phyloP scores from a whole-genome alignment of 2,888 invertebrate species.

The Lasioglossum morio region DNA sequence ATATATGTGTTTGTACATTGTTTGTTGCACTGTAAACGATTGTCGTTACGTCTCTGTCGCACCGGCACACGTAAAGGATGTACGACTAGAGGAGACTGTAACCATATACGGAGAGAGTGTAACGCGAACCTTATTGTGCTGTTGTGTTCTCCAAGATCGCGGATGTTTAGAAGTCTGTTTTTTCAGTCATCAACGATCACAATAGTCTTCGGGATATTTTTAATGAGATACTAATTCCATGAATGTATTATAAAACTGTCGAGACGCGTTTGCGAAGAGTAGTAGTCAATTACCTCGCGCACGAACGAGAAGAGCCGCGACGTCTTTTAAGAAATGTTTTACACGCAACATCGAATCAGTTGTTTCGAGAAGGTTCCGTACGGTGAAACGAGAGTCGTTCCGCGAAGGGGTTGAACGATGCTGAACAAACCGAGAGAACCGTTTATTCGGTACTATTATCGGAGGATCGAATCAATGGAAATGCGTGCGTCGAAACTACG shows the following conservation, averaged over 20 bases:
- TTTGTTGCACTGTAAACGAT: background rate
- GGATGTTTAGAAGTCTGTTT: background rate
- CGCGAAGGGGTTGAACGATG: background rate
- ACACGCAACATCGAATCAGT: too few relatives aligned
- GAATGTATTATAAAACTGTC: background rate
- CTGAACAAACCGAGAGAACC: background rate
- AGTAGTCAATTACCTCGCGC: background rate
- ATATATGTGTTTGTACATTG: background rate
- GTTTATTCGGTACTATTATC: background rate
- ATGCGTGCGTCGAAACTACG: background rate
- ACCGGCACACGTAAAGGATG: background rate
- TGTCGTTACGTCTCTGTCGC: background rate
- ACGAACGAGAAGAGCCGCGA: background rate
- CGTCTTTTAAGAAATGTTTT: background rate
- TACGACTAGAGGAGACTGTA: background rate
- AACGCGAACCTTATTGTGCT: background rate
- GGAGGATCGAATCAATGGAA: background rate
- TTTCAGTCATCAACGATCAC: background rate
- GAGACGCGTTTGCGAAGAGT: background rate
- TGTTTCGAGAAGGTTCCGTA: background rate
- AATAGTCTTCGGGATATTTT: background rate
- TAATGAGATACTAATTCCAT: background rate
- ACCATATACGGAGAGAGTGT: background rate
- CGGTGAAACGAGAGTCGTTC: background rate
- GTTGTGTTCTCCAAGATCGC: background rate